Base-by-base conservation (phyloP, 2,113 vertebrate species). In the Naja naja region DNA sequence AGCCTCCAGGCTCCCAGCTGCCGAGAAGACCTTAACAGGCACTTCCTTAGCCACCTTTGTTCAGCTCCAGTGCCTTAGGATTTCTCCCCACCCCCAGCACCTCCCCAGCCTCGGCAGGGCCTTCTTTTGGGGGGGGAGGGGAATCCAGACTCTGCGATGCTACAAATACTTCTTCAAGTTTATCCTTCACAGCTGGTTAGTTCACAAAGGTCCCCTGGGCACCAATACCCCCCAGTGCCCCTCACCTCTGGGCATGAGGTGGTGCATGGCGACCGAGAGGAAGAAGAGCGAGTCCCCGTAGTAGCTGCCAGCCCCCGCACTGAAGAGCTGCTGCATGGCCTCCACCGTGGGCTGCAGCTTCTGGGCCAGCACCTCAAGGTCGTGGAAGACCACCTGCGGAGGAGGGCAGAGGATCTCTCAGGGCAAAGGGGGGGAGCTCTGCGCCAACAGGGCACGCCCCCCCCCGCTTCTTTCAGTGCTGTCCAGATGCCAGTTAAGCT, bases 261-360 rank as follows among this genome's bases (percentile, higher is more conserved):
- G 98, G 96, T 99, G 99, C 98, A 99, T 99, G 74, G 99, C 99
- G 2, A 99, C 98, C 0, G 99, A 99, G 93, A 99, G 97, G 97
- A 99, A 99, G 97, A 99, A 99, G 98, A 99, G 99, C 47, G 99
- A 97, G 58, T 99, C 99, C 0, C 99, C 99, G 98, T 99, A 99
- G 97, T 99, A 99, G 86, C 99, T 97, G 18, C 99, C 98, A 0
- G 98, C 98, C 93, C 99, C 99, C 0, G 99, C 98, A 0, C 99
- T 99, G 98, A 99, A 99, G 96, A 99, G 98, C 95, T 99, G 99
- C 98, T 99, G 99, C 99, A 99, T 99, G 94, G 98, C 98, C 97
- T 98, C 98, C 45, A 99, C 99, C 0, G 99, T 95, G 0, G 99
- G 99, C 92, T 99, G 99, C 87, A 99, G 98, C 97, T 98, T 99